phyloP scores from a whole-genome alignment of 2,797 vertebrate species.

The Garrulus glandarius region DNA sequence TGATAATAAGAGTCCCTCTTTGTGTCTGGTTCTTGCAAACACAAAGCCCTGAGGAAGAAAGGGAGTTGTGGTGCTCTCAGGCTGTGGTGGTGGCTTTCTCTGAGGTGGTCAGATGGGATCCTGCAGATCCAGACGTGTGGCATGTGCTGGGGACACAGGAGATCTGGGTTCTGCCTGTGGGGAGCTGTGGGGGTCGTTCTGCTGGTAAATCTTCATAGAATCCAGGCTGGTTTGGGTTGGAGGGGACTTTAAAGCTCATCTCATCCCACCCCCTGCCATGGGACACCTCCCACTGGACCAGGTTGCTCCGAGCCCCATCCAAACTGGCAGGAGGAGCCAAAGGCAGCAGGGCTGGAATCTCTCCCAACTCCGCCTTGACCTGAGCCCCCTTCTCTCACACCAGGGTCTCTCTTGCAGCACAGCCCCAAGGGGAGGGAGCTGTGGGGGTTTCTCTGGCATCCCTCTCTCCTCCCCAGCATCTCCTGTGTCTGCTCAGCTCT shows the following conservation, averaged over 20 bases:
- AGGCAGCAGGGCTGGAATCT: not conserved
- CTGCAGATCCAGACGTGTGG: not conserved
- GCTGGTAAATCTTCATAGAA: not conserved
- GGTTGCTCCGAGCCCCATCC: not conserved
- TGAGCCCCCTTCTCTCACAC: not conserved
- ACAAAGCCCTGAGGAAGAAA: not conserved
- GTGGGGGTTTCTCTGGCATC: not conserved
- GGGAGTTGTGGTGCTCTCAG: not conserved
- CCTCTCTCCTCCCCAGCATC: not conserved
- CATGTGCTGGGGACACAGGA: not conserved
- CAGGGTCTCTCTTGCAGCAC: not conserved
- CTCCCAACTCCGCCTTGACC: not conserved
- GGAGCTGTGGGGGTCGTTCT: accelerated
- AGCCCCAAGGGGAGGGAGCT: not conserved
- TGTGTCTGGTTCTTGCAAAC: not conserved
- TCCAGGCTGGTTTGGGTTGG: not conserved
- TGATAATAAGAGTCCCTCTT: not conserved
- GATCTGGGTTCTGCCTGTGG: not conserved
- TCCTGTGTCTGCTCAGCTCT: not conserved
- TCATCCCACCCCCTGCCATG: not conserved
- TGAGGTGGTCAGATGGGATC: not conserved
- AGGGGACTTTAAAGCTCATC: not conserved
- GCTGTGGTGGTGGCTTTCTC: not conserved
- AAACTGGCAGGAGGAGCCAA: not conserved
- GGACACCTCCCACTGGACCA: not conserved